These are phyloP conservation scores for Willisornis vidua DNA, from an alignment of 2,113 vertebrate genomes.

Conservation along the genomic window DNA sequence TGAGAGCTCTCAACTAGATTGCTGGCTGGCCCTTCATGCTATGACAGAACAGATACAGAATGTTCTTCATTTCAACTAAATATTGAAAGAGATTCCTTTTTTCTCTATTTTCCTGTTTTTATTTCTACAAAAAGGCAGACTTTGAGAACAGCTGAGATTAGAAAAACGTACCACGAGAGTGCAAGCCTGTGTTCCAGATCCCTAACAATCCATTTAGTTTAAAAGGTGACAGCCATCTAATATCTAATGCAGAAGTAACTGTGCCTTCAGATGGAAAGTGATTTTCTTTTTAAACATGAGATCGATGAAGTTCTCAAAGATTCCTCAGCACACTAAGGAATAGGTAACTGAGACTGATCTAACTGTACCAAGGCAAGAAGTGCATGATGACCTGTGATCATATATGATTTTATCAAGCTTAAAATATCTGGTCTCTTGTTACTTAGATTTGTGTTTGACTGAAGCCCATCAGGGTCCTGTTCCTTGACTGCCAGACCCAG, in stretches of 20 bases:
- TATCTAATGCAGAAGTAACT: background rate
- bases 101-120: background rate
- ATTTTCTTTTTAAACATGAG: background rate
- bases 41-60: background rate
- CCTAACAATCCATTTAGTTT: background rate
- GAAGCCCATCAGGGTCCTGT: background rate
- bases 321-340: background rate
- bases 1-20: background rate
- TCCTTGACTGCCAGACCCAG: background rate
- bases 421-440: background rate
- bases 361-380: background rate
- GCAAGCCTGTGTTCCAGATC: background rate
- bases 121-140: background rate
- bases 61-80: background rate
- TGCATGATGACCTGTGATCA: background rate
- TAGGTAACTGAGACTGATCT: background rate
- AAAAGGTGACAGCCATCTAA: background rate
- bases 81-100: background rate
- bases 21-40: background rate
- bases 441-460: background rate
- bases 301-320: background rate
- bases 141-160: background rate
- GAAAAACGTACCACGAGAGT: background rate
- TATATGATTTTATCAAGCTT: background rate
- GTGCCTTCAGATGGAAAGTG: background rate